Evolutionary conservation across 1,140 invertebrate genomes (phyloP), one percentile per base, ranked within the genome.

Genomic region (Dendrolimus kikuchii): DNA sequence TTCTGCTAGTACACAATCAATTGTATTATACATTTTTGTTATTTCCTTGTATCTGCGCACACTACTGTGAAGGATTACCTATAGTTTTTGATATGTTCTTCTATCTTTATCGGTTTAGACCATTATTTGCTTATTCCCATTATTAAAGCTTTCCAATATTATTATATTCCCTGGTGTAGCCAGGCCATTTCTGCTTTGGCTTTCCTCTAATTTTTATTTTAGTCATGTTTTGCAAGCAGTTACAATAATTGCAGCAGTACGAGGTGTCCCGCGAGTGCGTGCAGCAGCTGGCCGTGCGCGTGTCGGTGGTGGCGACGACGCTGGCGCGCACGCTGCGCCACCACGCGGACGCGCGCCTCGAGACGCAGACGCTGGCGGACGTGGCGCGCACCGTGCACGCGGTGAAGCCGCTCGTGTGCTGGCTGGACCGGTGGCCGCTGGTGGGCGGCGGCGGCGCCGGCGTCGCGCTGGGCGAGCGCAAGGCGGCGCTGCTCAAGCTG

Each of bases 241-340:
- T n/a, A n/a, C n/a, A n/a, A n/a, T n/a, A n/a, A n/a, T 89, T 90
- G 40, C 81, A 95, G 94, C 94, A 97, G 74, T 97, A 96, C 90
- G 95, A 96, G 71, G 84, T 96, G 59, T 93, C 96, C 60, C 91
- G 94, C 62, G 96, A 98, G 86, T 98, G 97, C 82, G 87, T 98
- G 38, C 96, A 98, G 85, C 91, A 95, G 57, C 83, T 98, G 57
- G 95, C 96, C 1, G 83, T 98, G 51, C 91, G 94, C 57, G 86
- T 98, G 40, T 95, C 94, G 0, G 96, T 95, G 65, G 92, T 93
- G 58, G 93, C 95, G 0, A 90, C 93, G 38, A 94, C 94, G 72
- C 88, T 98, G 40, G 92, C 92, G 71, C 94, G 95, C 65, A 88
- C 90, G 58, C 74, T 90, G 48, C 86, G 87, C 0, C 85, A 89